phyloP scores from a whole-genome alignment of 2,797 vertebrate species.

The Apogon hyalosoma region DNA sequence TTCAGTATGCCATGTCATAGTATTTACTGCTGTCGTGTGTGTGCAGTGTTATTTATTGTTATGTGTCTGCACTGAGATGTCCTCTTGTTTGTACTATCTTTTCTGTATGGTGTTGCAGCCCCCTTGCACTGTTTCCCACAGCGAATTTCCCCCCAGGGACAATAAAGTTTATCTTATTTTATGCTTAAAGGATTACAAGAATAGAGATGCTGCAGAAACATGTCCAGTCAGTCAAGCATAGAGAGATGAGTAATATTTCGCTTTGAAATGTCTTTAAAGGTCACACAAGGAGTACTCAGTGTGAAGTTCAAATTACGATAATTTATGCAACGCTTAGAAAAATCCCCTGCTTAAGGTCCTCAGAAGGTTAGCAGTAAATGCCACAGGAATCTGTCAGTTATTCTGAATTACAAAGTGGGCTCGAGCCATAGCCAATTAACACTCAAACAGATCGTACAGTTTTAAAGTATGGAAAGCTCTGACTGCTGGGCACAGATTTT shows the following conservation, averaged over 20 bases:
- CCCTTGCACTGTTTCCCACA: too few species aligned
- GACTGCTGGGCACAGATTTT: conserved; percentile 42
- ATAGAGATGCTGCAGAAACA: not conserved
- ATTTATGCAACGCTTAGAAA: conserved; percentile 1
- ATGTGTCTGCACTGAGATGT: too few species aligned
- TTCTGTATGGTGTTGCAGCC: too few species aligned
- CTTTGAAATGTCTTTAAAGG: conserved; percentile 28
- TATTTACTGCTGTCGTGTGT: too few species aligned
- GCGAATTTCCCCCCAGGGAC: too few species aligned
- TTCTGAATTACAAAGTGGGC: not conserved
- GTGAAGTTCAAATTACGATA: conserved; percentile 8
- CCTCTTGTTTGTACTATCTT: too few species aligned
- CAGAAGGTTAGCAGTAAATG: not conserved
- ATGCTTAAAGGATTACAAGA: not conserved
- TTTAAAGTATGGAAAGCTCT: not conserved
- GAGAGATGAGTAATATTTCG: conserved; percentile 29
- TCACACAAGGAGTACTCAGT: conserved; percentile 2
- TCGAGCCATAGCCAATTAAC: conserved; percentile 7
- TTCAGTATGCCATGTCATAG: too few species aligned
- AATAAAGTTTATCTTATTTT: too few species aligned
- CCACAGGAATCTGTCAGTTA: not conserved
- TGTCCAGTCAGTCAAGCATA: conserved; percentile 18
- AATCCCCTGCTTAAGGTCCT: not conserved
- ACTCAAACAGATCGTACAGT: not conserved
- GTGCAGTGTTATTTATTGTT: too few species aligned